Evolutionary conservation across 2,888 invertebrate genomes (phyloP), one percentile per base, ranked within the genome.

Genomic region (Aphidoletes aphidimyza): DNA sequence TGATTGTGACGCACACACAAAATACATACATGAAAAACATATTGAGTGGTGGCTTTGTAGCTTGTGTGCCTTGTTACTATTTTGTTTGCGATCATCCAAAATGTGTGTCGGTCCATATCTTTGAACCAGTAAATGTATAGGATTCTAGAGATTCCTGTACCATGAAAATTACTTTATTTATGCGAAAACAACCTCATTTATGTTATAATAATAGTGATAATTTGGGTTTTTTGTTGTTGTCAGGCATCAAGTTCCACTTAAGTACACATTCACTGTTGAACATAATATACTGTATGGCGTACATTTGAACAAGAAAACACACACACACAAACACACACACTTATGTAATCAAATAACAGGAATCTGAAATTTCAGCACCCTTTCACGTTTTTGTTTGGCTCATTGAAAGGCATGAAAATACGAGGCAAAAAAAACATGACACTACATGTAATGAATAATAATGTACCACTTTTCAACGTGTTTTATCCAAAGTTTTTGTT

Each of bases 381-480:
- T 54, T 54, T 22, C 54, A 54, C 54, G 22, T 54, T n/a, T n/a
- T n/a, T 8, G 54, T 54, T 39, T 54, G 54, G 14, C 17, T 69
- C 26, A 69, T 26, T 54, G 17, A 69, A 69, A 1, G 34, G 34
- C 34, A 14, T n/a, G n/a, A n/a, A 69, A 69, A 69, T 30, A 14
- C 34, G 11, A 69, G n/a, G n/a, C n/a, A 69, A 9, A 34, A 8
- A 69, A 69, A 30, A 69, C 69, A 17, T 30, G 34, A 14, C 69
- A 69, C 26, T 34, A 34, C 69, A 69, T 17, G 30, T 34, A 69
- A 69, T 69, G 69, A 69, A 69, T 69, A 69, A 69, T 30, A 69
- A 69, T 54, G 26, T 30, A 69, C 30, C 0, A n/a, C 34, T 30
- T 69, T 30, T 69, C 30, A 14, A 69, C 34, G 69, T 69, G 69